Evolutionary conservation across 2,888 invertebrate species (phyloP).

Genomic region (Dicranocentrus wangi): DNA sequence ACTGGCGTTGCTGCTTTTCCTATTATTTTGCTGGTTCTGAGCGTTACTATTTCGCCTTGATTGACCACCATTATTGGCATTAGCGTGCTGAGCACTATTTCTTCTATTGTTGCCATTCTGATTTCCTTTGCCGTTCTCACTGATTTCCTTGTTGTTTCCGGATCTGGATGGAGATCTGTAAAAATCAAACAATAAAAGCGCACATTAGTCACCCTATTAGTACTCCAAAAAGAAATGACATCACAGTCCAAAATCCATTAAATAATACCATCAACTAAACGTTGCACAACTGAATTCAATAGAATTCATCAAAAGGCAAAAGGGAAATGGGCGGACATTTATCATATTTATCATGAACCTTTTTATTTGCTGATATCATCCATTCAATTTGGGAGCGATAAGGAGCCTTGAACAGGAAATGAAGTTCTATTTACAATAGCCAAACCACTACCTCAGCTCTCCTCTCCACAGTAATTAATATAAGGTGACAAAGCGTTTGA

Average conservation of each 20-base stretch:
- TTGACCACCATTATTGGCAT: constrained; percentile 26
- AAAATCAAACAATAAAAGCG: constrained; percentile 22
- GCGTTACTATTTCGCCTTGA: constrained; percentile 47
- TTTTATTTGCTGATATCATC: constrained; percentile 54
- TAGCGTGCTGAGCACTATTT: constrained; percentile 26
- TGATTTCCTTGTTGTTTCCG: constrained; percentile 47
- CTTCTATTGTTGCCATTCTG: constrained; percentile 38
- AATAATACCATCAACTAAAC: too few species aligned
- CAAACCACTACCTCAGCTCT: not conserved
- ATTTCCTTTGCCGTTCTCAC: constrained; percentile 26
- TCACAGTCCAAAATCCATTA: too few species aligned
- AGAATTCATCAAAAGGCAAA: not conserved
- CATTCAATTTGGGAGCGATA: constrained; percentile 26
- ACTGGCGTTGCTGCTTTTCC: constrained; percentile 51
- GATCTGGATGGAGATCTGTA: constrained; percentile 41
- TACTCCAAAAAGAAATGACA: not conserved
- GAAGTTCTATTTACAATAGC: not conserved
- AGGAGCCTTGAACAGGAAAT: constrained; percentile 46
- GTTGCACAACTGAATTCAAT: too few species aligned
- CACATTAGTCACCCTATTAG: not conserved
- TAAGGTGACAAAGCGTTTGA: constrained; percentile 17
- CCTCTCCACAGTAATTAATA: constrained; percentile 37
- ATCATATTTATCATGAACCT: constrained; percentile 29
- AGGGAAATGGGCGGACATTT: constrained; percentile 47
- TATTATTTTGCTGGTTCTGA: constrained; percentile 29